phyloP scores from a whole-genome alignment of 2,113 vertebrate genomes.

The Arothron firmamentum region DNA sequence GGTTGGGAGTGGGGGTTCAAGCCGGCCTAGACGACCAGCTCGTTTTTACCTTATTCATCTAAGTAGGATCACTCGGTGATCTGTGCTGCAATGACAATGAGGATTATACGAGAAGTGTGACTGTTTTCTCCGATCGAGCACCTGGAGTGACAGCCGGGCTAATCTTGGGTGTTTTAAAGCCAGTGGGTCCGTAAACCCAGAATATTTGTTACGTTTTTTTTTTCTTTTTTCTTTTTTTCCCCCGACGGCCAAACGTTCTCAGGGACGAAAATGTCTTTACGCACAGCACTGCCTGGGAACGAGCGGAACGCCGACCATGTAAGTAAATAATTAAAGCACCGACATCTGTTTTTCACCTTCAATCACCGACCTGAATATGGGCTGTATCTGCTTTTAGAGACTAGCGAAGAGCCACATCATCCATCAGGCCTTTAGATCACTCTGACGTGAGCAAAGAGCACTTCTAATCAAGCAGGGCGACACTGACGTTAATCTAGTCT shows the following conservation, averaged over 20 bases:
- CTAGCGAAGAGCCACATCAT: too few relatives aligned
- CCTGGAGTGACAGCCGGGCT: slow-evolving; percentile 25
- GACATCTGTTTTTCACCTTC: slow-evolving; percentile 8
- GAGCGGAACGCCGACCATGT: slow-evolving; percentile 77
- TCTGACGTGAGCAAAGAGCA: slow-evolving; percentile 40
- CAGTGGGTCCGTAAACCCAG: slow-evolving; percentile 15
- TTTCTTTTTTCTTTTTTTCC: background rate
- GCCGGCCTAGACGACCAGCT: slow-evolving; percentile 1
- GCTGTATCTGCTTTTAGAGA: too few relatives aligned
- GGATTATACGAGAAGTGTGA: slow-evolving; percentile 43
- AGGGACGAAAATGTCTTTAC: slow-evolving; percentile 75
- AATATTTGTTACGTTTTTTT: slow-evolving; percentile 4
- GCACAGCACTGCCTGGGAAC: slow-evolving; percentile 70
- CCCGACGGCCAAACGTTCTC: slow-evolving; percentile 46
- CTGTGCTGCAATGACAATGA: slow-evolving; percentile 54
- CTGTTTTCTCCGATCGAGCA: slow-evolving; percentile 1
- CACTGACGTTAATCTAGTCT: slow-evolving; percentile 34
- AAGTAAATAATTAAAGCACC: slow-evolving; percentile 46
- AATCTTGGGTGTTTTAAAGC: background rate
- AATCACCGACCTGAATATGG: background rate
- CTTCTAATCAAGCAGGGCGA: slow-evolving; percentile 28
- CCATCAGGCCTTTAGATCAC: slow-evolving; percentile 22
- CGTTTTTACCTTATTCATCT: slow-evolving; percentile 4
- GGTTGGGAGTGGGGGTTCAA: slow-evolving; percentile 5
- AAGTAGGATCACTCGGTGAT: slow-evolving; percentile 45